Percentiles rank a stretch among this genome's conserved stretches.
Evolutionary conservation across 1,140 invertebrate genomes (phyloP).

Genomic region (Artemia franciscana): DNA sequence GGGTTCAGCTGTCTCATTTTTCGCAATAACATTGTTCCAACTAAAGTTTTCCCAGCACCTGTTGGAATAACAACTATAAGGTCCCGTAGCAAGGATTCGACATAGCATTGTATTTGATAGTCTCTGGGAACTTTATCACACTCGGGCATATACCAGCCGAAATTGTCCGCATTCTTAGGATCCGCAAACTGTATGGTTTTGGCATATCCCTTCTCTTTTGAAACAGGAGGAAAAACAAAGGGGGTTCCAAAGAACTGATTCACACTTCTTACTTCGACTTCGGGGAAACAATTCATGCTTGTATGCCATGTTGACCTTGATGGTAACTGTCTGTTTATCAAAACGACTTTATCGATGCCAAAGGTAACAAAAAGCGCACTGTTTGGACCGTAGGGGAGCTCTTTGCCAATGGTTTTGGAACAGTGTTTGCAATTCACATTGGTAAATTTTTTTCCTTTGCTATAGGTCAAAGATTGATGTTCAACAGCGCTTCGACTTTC

Average conservation of each 20-base stretch:
- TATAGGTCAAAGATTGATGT: background rate
- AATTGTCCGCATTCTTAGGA: background rate
- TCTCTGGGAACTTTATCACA: background rate
- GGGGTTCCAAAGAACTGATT: background rate
- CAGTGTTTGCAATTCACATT: background rate
- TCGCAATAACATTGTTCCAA: background rate
- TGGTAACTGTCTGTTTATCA: background rate
- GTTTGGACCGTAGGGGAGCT: background rate
- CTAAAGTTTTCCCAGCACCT: constrained; percentile 1
- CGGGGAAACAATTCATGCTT: background rate
- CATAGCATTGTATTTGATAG: background rate
- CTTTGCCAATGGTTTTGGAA: background rate
- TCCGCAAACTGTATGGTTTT: background rate
- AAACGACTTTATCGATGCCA: background rate
- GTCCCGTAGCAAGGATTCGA: background rate
- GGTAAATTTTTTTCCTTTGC: background rate
- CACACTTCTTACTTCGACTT: background rate
- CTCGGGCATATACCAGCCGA: background rate
- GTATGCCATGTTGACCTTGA: background rate
- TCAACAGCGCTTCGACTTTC: background rate
- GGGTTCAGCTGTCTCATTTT: constrained; percentile 4
- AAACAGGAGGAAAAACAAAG: too few species aligned
- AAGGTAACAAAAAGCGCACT: background rate
- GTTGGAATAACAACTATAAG: constrained; percentile 3
- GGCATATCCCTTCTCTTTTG: too few species aligned